Conservation (phyloP, 2,888 invertebrate genomes). For the Dynastes grantii region DNA sequence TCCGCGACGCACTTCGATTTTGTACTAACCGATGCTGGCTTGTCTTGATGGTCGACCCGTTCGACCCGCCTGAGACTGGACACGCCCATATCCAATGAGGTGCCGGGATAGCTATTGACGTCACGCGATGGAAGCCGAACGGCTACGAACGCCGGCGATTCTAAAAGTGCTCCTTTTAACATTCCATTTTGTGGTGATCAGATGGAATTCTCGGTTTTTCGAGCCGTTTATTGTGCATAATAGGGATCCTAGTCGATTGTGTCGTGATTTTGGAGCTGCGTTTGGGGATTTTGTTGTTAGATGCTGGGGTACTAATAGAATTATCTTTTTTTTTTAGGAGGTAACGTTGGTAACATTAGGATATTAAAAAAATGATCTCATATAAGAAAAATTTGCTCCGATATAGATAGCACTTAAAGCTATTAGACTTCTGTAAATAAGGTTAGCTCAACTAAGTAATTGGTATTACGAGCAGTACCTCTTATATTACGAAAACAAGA, state of each 20-base stretch:
- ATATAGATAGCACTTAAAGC: too few relatives aligned
- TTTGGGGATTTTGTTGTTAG: conserved; percentile 7
- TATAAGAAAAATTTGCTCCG: too few relatives aligned
- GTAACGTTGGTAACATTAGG: too few relatives aligned
- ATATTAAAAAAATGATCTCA: too few relatives aligned
- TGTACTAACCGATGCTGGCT: conserved; percentile 57
- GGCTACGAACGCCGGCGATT: conserved; percentile 52
- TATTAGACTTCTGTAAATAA: too few relatives aligned
- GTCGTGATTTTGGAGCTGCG: neutral
- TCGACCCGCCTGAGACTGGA: conserved; percentile 61
- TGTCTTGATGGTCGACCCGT: conserved; percentile 58
- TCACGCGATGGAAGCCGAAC: conserved; percentile 57
- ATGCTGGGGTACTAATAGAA: too few relatives aligned
- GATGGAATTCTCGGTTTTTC: conserved; percentile 11
- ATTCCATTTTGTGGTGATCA: conserved; percentile 59
- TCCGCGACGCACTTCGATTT: conserved; percentile 44
- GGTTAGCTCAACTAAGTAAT: too few relatives aligned
- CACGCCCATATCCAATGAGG: conserved; percentile 61
- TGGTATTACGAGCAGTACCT: too few relatives aligned
- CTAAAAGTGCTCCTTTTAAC: conserved; percentile 55
- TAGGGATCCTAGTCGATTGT: too few relatives aligned
- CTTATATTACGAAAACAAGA: too few relatives aligned
- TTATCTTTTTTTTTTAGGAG: too few relatives aligned
- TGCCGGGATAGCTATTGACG: conserved; percentile 58
- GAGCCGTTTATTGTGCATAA: neutral